These are phyloP conservation scores for Saccostrea cuccullata DNA, from an alignment of 1,140 invertebrate species.

Conservation along the genomic window DNA sequence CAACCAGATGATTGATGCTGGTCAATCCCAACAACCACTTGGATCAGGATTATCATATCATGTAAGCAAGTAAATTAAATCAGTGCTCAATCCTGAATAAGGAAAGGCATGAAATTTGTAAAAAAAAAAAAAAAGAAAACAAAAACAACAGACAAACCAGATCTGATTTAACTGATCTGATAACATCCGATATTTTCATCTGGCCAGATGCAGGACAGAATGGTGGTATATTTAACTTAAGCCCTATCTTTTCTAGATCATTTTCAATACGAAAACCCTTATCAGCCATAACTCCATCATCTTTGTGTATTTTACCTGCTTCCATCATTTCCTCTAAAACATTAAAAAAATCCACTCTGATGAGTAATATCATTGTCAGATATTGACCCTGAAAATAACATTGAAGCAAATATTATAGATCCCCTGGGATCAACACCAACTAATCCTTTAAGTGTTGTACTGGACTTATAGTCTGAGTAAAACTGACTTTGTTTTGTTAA, in stretches of 20 bases:
- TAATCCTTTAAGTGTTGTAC: conserved; percentile 52
- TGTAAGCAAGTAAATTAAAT: not conserved
- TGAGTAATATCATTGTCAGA: not conserved
- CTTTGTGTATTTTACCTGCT: not conserved
- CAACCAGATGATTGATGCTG: not conserved
- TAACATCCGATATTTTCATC: conserved; percentile 50
- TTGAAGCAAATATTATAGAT: conserved; percentile 49
- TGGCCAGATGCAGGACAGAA: conserved; percentile 25
- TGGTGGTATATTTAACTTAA: not conserved
- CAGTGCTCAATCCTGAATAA: not conserved
- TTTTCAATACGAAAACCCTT: not conserved
- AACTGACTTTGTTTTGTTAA: conserved; percentile 40
- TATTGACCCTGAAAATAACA: conserved; percentile 40
- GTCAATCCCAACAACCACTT: not conserved
- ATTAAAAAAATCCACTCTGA: not conserved
- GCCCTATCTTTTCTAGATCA: not conserved
- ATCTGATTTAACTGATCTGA: conserved; percentile 53
- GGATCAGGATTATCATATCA: not conserved
- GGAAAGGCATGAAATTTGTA: not conserved
- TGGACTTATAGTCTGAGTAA: conserved; percentile 55
- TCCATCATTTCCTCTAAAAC: not conserved
- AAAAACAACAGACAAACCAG: conserved; percentile 46
- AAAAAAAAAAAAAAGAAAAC: too few relatives aligned
- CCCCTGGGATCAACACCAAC: conserved; percentile 51
- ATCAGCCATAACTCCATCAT: too few relatives aligned